phyloP scores from a whole-genome alignment of 1,140 invertebrate genomes.

The Metaphire vulgaris region DNA sequence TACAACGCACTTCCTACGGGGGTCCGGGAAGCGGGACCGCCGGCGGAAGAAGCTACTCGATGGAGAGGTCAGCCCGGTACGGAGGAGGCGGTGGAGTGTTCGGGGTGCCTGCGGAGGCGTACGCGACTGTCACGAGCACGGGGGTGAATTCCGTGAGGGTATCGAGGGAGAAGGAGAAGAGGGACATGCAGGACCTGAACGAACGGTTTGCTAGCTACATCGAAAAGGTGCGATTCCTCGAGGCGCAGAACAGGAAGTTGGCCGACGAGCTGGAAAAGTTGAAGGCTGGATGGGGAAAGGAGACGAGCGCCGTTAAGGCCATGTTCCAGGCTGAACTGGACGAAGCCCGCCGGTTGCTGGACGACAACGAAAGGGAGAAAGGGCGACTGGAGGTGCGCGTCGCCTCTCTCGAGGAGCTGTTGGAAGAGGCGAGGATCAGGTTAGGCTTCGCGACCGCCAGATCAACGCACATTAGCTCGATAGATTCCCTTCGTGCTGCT shows the following conservation, averaged over 20 bases:
- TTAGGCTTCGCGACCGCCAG: too few relatives aligned
- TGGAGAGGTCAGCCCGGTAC: conserved; percentile 1
- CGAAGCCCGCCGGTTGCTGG: conserved; percentile 33
- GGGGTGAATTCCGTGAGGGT: conserved; percentile 50
- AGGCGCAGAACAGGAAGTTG: conserved; percentile 24
- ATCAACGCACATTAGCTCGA: too few relatives aligned
- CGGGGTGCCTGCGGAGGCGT: conserved; percentile 33
- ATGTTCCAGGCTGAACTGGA: conserved; percentile 23
- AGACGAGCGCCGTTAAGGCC: conserved; percentile 15
- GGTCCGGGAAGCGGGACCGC: conserved; percentile 31
- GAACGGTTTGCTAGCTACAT: conserved; percentile 30
- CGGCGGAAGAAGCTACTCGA: background rate
- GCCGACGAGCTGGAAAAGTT: conserved; percentile 20
- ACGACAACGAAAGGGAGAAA: conserved; percentile 30
- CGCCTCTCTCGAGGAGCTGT: conserved; percentile 34
- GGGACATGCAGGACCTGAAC: conserved; percentile 29
- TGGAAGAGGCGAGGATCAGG: conserved; percentile 40
- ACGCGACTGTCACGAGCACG: conserved; percentile 38
- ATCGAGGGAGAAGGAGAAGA: conserved; percentile 45
- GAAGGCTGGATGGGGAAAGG: conserved; percentile 13
- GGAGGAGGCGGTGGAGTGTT: conserved; percentile 32
- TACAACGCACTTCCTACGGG: conserved; percentile 32
- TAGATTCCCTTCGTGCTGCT: too few relatives aligned
- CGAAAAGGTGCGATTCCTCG: conserved; percentile 24
- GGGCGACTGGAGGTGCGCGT: conserved; percentile 21